Percentiles rank a stretch among this genome's conserved stretches.
These are phyloP conservation scores for Nettapus auritus DNA, from an alignment of 2,113 vertebrate genomes.

Conservation along the genomic window DNA sequence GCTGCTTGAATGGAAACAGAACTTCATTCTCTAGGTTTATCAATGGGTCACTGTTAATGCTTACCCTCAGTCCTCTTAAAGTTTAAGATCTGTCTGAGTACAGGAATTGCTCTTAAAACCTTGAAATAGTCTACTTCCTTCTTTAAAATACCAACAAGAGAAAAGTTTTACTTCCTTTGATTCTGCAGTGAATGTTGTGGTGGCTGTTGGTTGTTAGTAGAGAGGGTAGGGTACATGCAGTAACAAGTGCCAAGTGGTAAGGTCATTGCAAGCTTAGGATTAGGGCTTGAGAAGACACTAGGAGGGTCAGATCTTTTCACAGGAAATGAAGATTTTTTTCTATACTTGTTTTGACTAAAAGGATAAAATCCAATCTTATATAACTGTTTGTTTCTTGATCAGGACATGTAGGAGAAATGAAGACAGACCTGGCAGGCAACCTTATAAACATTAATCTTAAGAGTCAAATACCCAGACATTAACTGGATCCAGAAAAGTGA, in stretches of 20 bases:
- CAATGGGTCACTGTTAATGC: conserved; percentile 48
- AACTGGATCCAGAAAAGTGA: background rate
- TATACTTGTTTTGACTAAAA: conserved; percentile 26
- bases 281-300: background rate
- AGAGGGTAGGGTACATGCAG: background rate
- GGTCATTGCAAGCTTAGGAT: background rate
- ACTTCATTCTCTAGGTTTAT: conserved; percentile 57
- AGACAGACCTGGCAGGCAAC: background rate
- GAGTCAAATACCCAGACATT: background rate
- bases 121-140: background rate
- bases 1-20: conserved; percentile 22
- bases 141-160: background rate
- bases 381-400: background rate
- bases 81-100: background rate
- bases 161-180: background rate
- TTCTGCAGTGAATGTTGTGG: background rate
- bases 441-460: background rate
- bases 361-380: background rate
- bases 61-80: background rate
- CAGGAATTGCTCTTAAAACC: conserved; percentile 42
- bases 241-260: background rate
- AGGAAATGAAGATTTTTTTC: conserved; percentile 13
- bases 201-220: background rate
- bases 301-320: conserved; percentile 3
- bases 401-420: background rate